A percentile compares a stretch with the other conserved stretches of the same genome.
These are phyloP conservation scores for Sarcophaga variegata DNA, from an alignment of 2,888 invertebrate genomes.

Conservation along the genomic window DNA sequence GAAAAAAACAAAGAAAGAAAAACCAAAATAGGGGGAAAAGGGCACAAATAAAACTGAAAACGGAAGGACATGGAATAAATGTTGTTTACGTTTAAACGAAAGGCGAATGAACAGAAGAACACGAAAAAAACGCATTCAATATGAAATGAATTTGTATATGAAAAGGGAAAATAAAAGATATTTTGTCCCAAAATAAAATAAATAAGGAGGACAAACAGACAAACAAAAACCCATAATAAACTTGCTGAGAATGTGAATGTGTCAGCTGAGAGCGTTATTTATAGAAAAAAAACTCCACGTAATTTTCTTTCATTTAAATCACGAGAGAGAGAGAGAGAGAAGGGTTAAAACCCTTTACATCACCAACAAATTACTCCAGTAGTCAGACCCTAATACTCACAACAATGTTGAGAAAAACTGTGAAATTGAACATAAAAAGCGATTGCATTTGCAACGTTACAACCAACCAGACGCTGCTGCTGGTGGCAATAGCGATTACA, in stretches of 20 bases:
- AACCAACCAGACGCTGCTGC: constrained; percentile 1
- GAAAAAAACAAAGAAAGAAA: constrained; percentile 9
- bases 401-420: constrained; percentile 62
- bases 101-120: background rate
- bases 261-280: constrained; percentile 76
- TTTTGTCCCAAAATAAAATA: constrained; percentile 48
- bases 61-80: constrained; percentile 56
- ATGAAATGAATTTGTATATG: constrained; percentile 47
- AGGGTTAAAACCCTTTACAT: constrained; percentile 39
- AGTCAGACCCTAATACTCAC: constrained; percentile 4
- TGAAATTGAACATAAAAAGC: constrained; percentile 54
- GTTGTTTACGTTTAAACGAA: constrained; percentile 51
- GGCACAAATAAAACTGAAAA: constrained; percentile 16
- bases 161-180: constrained; percentile 62
- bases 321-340: constrained; percentile 43
- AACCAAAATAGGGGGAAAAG: background rate
- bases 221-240: constrained; percentile 13
- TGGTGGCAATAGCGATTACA: background rate
- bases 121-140: constrained; percentile 13
- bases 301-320: constrained; percentile 63
- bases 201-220: constrained; percentile 45
- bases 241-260: constrained; percentile 71
- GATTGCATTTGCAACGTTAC: background rate
- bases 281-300: constrained; percentile 47
- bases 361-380: background rate